phyloP scores from a whole-genome alignment of 2,797 vertebrate genomes.

The Hapalemur alaotrensis region DNA sequence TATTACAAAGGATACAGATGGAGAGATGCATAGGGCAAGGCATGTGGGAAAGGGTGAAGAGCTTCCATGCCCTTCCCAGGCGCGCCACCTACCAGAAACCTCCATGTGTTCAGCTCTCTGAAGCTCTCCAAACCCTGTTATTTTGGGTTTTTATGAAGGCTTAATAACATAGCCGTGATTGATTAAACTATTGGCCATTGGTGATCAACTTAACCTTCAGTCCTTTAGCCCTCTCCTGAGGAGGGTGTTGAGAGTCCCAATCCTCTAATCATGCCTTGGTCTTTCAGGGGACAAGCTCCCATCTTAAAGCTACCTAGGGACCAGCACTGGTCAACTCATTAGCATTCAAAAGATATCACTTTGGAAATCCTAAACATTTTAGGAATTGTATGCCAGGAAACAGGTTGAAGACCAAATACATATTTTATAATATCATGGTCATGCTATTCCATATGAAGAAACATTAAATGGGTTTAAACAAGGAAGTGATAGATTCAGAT shows the following conservation, averaged over 20 bases:
- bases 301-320: background rate
- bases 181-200: background rate
- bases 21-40: no score
- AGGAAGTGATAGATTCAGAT: background rate
- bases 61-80: background rate
- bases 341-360: background rate
- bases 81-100: background rate
- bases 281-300: background rate
- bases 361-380: background rate
- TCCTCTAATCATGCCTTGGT: background rate
- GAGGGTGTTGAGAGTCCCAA: no score
- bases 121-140: background rate
- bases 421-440: background rate
- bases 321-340: background rate
- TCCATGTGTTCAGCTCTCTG: background rate
- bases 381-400: background rate
- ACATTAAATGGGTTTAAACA: background rate
- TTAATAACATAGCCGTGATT: background rate
- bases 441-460: background rate
- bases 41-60: background rate
- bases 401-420: background rate
- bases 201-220: background rate
- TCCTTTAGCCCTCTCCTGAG: no score
- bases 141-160: background rate
- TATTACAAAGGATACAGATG: no score